These are phyloP conservation scores for Drosophila sordidula DNA, from an alignment of 2,888 invertebrate species.

Conservation along the genomic window DNA sequence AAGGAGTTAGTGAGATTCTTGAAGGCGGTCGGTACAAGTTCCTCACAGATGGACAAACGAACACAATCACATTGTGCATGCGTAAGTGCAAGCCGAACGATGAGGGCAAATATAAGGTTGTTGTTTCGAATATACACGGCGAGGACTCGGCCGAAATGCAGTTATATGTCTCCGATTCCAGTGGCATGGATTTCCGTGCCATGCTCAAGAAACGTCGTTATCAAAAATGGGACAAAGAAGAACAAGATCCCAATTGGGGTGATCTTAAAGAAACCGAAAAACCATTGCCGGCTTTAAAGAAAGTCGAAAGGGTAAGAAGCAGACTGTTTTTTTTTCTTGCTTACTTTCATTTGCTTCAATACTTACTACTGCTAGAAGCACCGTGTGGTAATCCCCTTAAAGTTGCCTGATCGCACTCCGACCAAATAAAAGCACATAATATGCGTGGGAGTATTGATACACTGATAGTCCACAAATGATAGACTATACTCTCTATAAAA, in stretches of 20 bases:
- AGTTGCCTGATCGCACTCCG: constrained; percentile 3
- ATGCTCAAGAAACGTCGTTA: constrained; percentile 98
- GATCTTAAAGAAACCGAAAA: constrained; percentile 96
- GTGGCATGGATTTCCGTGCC: constrained; percentile 99
- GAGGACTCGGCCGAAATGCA: constrained; percentile 98
- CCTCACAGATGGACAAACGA: constrained; percentile 96
- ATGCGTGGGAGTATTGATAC: background rate
- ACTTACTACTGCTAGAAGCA: constrained; percentile 15
- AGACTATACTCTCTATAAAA: background rate
- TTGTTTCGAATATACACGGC: constrained; percentile 96
- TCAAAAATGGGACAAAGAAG: constrained; percentile 96
- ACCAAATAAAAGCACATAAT: background rate
- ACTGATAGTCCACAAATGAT: background rate
- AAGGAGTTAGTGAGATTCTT: constrained; percentile 96
- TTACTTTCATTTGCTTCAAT: constrained; percentile 15
- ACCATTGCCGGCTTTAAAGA: constrained; percentile 93
- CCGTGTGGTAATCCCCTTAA: constrained; percentile 3
- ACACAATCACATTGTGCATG: constrained; percentile 96
- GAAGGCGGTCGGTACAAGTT: constrained; percentile 98
- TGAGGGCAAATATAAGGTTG: constrained; percentile 97
- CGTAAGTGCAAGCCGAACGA: constrained; percentile 98
- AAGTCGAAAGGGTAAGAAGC: constrained; percentile 94
- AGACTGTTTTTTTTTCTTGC: constrained; percentile 6
- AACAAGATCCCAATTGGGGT: constrained; percentile 96
- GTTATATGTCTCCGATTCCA: constrained; percentile 98